Evolutionary conservation across 1,140 invertebrate genomes (phyloP), one percentile per base, ranked within the genome.

Genomic region (Lasaia peninsularis): DNA sequence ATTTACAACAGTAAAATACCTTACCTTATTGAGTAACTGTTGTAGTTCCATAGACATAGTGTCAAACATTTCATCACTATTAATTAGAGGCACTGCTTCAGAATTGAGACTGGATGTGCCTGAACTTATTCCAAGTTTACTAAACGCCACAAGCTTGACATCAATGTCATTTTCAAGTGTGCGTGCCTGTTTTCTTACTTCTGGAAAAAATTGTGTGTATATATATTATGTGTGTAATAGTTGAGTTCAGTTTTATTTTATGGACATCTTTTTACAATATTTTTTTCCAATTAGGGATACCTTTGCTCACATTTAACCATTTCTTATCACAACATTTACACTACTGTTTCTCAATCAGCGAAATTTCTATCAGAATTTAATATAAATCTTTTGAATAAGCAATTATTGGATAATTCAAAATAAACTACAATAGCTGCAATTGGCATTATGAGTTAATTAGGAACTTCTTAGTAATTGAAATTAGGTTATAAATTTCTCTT

Each of bases 81-180:
- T 94, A 9, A 98, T 91, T 5, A 98, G 90, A 6, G 97, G 97
- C 12, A 94, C 92, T 66, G 93, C 94, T 71, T 98, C 97, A 0
- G 89, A 73, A 33, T 75, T 90, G 1, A 85, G 58, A 9, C 75
- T 92, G n/a, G 85, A 66, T 54, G 86, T 67, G 2, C 74, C 78
- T 63, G 91, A 90, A 62, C 93, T 94, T 49, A 96, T 94, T 20
- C 96, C 96, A 16, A 99, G 90, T 91, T 99, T 99, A 85, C 97
- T 98, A 75, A 98, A 98, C 11, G 96, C 96, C 0, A 98, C 96
- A 51, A 99, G 88, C 85, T 99, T 99, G 2, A 97, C 91, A 89
- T 99, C 98, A 63, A 99, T 97, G 83, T 99, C 98, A 93, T 98
- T 99, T 91, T 99, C 98, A 21, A 99, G 88, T 62, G 95, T 93